Evolutionary conservation across 2,888 invertebrate species (phyloP).

Genomic region (Dysmachus trigonus): DNA sequence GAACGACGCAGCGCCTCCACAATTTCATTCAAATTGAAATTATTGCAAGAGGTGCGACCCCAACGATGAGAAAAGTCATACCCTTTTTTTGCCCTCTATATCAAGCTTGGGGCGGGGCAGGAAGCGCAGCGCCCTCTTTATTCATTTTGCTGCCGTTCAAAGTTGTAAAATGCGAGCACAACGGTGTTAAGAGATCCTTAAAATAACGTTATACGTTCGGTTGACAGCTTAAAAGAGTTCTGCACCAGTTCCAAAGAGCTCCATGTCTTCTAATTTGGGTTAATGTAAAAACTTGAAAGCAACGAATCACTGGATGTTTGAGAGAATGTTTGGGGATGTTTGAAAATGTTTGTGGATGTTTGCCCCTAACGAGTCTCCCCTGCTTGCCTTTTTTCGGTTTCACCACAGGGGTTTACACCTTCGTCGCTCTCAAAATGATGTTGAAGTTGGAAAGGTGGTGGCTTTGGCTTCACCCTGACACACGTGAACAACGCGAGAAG

Average conservation of each 20-base stretch:
- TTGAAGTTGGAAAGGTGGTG: neutral
- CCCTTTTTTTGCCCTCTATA: neutral
- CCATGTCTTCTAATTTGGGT: slow-evolving; percentile 24
- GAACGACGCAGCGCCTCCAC: neutral
- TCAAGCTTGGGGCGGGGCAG: neutral
- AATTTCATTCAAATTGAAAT: neutral
- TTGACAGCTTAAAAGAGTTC: slow-evolving; percentile 13
- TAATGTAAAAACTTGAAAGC: slow-evolving; percentile 11
- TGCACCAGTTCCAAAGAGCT: neutral
- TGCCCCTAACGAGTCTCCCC: neutral
- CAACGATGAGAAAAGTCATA: neutral
- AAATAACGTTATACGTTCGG: neutral
- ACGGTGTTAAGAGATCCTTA: slow-evolving; percentile 9
- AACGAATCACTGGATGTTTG: neutral
- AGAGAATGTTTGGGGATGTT: neutral
- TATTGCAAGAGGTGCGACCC: neutral
- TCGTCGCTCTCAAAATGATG: neutral
- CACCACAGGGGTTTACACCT: neutral
- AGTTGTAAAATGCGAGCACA: neutral
- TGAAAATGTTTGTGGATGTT: neutral
- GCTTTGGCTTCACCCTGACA: neutral
- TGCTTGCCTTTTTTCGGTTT: neutral
- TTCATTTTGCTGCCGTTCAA: neutral
- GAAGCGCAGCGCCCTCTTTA: neutral
- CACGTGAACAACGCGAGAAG: neutral